Evolutionary conservation across 2,797 vertebrate genomes (phyloP), one percentile per base, ranked within the genome.

Genomic region (Gadopsis marmoratus): DNA sequence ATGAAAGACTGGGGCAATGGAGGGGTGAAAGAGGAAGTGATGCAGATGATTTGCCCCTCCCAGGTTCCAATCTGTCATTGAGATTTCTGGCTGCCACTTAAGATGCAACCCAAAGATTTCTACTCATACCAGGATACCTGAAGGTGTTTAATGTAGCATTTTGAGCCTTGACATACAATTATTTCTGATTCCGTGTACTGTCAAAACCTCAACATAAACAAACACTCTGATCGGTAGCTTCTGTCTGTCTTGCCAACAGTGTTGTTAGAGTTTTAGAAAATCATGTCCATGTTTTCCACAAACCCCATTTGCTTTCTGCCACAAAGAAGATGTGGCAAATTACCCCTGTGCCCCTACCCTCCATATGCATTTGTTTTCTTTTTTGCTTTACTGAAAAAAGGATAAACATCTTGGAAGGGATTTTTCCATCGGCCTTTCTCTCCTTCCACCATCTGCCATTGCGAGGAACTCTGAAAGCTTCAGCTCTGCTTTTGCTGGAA

Each of bases 331-430:
- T 53, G 72, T 45, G 75, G 54, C 60, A 70, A 63, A 51, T 61
- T 26, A 14, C 69, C 69, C 78, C 48, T 64, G 55, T 76, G 39
- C 62, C 73, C 65, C 66, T 82, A 76, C 35, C 72, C 62, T 89
- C 86, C 86, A 85, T 84, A 88, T 91, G 83, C 73, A 86, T 88
- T 91, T 90, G 79, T 88, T 92, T 91, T 92, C 83, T 74, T 67
- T 87, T 86, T 76, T 26, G 0, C 84, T 88, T 89, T 79, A 56
- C 82, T 68, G 80, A 87, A 90, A 84, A 88, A 9, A n/a, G 70
- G 71, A 90, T 81, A 84, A 92, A 88, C 90, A 89, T 93, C 88
- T 89, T 89, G 80, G 84, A 90, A 85, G 66, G 65, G 66, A 88
- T 86, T 87, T 85, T 76, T 79, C 79, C 67, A 77, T 79, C 82